Percentiles rank a stretch among this genome's conserved stretches.
phyloP scores from a whole-genome alignment of 2,888 invertebrate genomes.

The Schizaphis graminum region DNA sequence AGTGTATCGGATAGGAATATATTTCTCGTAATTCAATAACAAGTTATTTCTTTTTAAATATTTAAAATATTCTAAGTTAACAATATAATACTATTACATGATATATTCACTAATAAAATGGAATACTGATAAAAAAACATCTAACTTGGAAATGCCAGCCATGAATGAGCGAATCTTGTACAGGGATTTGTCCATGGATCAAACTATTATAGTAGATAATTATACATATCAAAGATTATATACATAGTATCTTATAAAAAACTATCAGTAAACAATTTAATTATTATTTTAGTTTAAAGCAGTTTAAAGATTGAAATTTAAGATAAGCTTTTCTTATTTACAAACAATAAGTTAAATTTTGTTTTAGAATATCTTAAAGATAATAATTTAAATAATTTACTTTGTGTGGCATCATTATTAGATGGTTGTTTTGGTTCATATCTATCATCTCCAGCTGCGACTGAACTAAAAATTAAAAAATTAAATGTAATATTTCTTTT shows the following conservation, averaged over 20 bases:
- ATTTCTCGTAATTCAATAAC: not conserved
- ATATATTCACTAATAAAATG: not conserved
- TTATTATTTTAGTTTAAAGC: not conserved
- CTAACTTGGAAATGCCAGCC: not conserved
- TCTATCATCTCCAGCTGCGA: not conserved
- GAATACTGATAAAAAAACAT: not conserved
- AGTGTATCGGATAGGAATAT: not conserved
- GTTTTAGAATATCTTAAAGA: not conserved
- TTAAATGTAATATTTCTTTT: not conserved
- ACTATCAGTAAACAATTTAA: not conserved
- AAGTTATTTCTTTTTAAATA: not conserved
- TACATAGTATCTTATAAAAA: not conserved
- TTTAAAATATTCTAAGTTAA: not conserved
- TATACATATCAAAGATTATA: no score
- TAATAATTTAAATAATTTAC: constrained; percentile 29
- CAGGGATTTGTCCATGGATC: not conserved
- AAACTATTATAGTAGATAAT: not conserved
- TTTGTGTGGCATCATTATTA: constrained; percentile 39
- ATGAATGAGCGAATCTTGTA: not conserved
- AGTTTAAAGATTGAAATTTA: not conserved
- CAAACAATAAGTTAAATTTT: not conserved
- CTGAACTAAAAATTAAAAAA: constrained; percentile 24
- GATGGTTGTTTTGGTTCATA: constrained; percentile 21
- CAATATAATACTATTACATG: not conserved
- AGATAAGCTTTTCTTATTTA: not conserved